Base-by-base conservation (phyloP, 2,113 vertebrate species). In the Glaucidium brasilianum region DNA sequence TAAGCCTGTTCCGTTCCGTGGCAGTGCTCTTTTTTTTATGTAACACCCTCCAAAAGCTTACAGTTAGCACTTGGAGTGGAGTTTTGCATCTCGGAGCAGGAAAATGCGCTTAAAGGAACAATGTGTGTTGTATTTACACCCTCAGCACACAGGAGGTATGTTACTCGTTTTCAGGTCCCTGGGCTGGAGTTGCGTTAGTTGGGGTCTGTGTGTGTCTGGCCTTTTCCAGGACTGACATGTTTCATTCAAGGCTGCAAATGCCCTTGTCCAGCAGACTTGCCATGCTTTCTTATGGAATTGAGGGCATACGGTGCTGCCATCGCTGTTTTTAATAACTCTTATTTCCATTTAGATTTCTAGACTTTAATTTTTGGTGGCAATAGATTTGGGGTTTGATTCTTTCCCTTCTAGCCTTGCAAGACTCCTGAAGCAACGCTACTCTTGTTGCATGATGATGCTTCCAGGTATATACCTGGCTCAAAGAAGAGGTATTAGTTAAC, bases 401-500 rank as follows among this genome's bases (percentile, higher is more conserved):
- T 11, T 34, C 43, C 26, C 30, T 29, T 68, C 47, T 45, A 34
- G 49, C 34, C 18, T 27, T 39, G 26, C 59, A 35, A 29, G 30
- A 3, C 29, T 16, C 8, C 21, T 20, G 30, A 39, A 41, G 41
- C 35, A 14, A 21, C 19, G 29, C 66, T 41, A 0, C 34, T 73
- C 4, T 0, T 0, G 0, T 32, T 45, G 47, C 5, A 1, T 60
- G 63, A 10, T 64, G 56, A 5, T 81, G 34, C 41, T 83, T 13
- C 49, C 30, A 12, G 26, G 19, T 58, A 14, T 12, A 27, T 23
- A 50, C 18, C 11, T 64, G 49, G 39, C 63, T 81, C 75, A 45
- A 15, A 53, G 52, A 59, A 85, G 43, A 64, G 62, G 30, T 30
- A 30, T 79, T 90, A 37, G n/a, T 79, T 90, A 37, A 41, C 11